Evolutionary conservation across 2,797 vertebrate genomes (phyloP).

Genomic region (Lepidocolaptes lacrymiger): DNA sequence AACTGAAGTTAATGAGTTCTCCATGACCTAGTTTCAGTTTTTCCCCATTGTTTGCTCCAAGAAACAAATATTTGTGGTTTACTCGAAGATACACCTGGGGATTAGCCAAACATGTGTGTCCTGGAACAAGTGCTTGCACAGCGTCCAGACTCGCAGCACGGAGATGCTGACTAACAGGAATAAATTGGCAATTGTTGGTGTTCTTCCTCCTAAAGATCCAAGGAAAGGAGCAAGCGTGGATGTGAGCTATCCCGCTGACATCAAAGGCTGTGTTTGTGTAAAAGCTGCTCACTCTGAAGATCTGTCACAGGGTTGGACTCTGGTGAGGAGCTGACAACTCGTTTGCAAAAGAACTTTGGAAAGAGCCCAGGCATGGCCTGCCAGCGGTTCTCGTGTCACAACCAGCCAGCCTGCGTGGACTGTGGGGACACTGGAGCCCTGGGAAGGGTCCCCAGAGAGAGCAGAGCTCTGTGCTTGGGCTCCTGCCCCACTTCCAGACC

Average conservation of each 20-base stretch:
- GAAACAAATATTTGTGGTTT: constrained; percentile 7
- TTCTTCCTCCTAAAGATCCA: neutral
- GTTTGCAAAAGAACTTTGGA: fast-evolving
- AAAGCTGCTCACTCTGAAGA: neutral
- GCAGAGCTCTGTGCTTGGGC: neutral
- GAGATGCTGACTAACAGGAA: neutral
- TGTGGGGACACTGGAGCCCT: neutral
- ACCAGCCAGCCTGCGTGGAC: fast-evolving
- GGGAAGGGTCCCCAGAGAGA: neutral
- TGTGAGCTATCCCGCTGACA: neutral
- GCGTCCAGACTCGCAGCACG: neutral
- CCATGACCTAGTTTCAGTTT: neutral
- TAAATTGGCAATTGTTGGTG: neutral
- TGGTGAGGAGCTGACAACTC: neutral
- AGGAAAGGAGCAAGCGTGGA: neutral
- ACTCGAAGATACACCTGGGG: neutral
- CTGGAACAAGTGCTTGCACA: neutral
- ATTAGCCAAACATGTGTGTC: neutral
- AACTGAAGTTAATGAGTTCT: neutral
- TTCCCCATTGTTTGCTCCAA: neutral
- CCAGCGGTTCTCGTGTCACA: neutral
- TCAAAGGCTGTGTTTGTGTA: neutral
- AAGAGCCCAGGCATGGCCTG: neutral
- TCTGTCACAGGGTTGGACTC: neutral
- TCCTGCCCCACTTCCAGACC: fast-evolving